Conservation (phyloP, 2,797 vertebrate genomes). For the Leptoclinus maculatus region DNA sequence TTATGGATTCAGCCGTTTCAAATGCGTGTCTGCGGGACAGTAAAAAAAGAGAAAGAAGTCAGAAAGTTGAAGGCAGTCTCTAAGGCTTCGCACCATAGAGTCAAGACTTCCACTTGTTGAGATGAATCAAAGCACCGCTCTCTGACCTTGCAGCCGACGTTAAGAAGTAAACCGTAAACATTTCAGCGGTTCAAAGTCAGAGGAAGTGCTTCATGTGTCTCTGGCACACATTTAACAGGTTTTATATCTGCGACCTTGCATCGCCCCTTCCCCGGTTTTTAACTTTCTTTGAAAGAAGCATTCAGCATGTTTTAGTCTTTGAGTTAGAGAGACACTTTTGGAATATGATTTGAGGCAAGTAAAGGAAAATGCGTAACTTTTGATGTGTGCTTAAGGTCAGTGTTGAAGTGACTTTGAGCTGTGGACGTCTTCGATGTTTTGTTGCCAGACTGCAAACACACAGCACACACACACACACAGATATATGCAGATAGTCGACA, state of each 20-base stretch:
- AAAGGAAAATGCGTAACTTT: not conserved
- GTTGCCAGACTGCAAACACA: not conserved
- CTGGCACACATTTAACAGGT: constrained; percentile 22
- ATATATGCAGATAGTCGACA: not conserved
- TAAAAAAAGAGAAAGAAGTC: not conserved
- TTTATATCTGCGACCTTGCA: constrained; percentile 32
- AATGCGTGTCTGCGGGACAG: not conserved
- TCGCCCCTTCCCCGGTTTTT: constrained; percentile 1
- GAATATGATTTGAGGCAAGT: not conserved
- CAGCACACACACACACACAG: not conserved
- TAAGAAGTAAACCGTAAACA: constrained; percentile 60
- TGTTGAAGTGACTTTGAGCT: not conserved
- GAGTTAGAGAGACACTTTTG: not conserved
- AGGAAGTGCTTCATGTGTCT: constrained; percentile 10
- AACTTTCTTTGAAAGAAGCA: constrained; percentile 1
- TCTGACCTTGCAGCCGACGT: constrained; percentile 48
- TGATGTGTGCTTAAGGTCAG: not conserved
- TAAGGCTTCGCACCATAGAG: constrained; percentile 7
- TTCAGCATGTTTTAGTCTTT: not conserved
- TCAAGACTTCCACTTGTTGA: constrained; percentile 27
- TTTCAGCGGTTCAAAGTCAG: constrained; percentile 42
- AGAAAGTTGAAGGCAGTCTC: constrained; percentile 4
- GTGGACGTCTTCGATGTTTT: not conserved
- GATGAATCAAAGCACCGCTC: constrained; percentile 37
- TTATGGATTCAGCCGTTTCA: constrained; percentile 15